Evolutionary conservation across 2,797 vertebrate species (phyloP), one percentile per base, ranked within the genome.

Genomic region (Spinus pinus): DNA sequence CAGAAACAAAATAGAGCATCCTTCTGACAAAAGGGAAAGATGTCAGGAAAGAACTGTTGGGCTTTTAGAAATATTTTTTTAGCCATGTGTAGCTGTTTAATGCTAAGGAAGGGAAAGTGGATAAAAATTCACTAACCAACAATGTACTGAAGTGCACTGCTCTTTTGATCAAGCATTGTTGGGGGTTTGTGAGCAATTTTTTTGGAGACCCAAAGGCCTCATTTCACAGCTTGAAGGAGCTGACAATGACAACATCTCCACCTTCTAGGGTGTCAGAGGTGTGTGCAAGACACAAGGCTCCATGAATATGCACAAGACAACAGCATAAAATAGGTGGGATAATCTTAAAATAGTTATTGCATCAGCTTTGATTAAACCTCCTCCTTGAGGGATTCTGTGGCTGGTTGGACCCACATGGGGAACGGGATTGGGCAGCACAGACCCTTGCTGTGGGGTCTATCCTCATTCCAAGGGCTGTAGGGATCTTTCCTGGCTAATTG

Each of bases 391-490:
- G 44, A 4, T 51, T 93, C 15, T 58, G 42, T 0, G 1, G 16
- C 37, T 79, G 39, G 12, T 54, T 70, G 46, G 61, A 78, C 17
- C 57, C 10, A 10, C 0, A 0, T 2, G 28, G 39, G 42, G 47
- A 58, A 69, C 9, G 20, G 30, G 37, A 53, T 47, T 0, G 8
- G 58, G 39, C 24, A 31, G 33, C 44, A 37, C 51, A 70, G 37
- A 56, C 6, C 33, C 15, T 0, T 1, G 1, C 18, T 50, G 21
- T 1, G 5, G 50, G 23, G 3, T 65, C 65, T 8, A 0, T 39
- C 3, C 12, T 60, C 4, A 9, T 86, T 28, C 44, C 6, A 5
- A 31, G 9, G 47, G 27, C 27, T 37, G 6, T 20, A 49, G 60
- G 50, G 50, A 30, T 65, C 12, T 74, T 79, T 62, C 54, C 50